Percentiles rank a stretch among this genome's conserved stretches.
These are phyloP conservation scores for Spatulosminthurus flaviceps DNA, from an alignment of 2,888 invertebrate species.

Conservation along the genomic window DNA sequence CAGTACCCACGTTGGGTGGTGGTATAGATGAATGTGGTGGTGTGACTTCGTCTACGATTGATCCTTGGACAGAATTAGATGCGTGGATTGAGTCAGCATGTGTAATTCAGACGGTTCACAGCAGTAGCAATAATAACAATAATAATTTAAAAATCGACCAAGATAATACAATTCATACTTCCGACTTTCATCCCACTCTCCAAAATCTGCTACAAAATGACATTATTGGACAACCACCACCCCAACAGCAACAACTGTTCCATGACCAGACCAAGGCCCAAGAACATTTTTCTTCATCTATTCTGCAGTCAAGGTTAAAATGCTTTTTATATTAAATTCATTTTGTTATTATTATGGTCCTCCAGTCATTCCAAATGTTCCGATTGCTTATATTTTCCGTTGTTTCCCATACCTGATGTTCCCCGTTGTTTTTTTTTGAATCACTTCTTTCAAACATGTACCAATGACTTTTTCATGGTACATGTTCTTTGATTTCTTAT, in stretches of 20 bases:
- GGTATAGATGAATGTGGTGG: constrained; percentile 70
- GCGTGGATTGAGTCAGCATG: constrained; percentile 86
- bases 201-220: constrained; percentile 47
- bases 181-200: constrained; percentile 51
- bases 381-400: background rate
- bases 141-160: constrained; percentile 54
- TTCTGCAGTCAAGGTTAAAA: constrained; percentile 62
- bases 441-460: too few relatives aligned
- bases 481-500: too few relatives aligned
- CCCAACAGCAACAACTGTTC: constrained; percentile 50
- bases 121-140: constrained; percentile 32
- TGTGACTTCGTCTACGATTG: constrained; percentile 65
- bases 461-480: too few relatives aligned
- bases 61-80: constrained; percentile 87
- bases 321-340: constrained; percentile 26
- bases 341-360: background rate
- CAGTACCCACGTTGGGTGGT: constrained; percentile 76
- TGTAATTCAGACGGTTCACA: constrained; percentile 49
- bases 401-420: too few relatives aligned
- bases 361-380: background rate
- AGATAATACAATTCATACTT: constrained; percentile 62
- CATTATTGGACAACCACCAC: constrained; percentile 51
- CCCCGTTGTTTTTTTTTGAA: too few relatives aligned
- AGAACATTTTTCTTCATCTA: constrained; percentile 55
- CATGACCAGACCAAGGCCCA: constrained; percentile 46